Evolutionary conservation across 2,888 invertebrate genomes (phyloP), one percentile per base, ranked within the genome.

Genomic region (Pycnomerus fuliginosus): DNA sequence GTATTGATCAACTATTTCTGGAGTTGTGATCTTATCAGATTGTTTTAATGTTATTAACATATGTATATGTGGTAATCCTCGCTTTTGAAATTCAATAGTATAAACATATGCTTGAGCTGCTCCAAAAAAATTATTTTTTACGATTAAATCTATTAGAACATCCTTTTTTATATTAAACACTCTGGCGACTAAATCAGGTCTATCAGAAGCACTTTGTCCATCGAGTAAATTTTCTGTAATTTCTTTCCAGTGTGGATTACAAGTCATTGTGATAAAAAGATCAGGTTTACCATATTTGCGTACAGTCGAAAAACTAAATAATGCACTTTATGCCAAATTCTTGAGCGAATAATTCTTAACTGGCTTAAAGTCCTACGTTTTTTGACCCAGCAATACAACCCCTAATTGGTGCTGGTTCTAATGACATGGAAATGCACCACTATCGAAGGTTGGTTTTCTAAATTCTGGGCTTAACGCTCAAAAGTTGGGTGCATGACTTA

Each of bases 181-280:
- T 30, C 30, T 30, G 30, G 31, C 39, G 8, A 43, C 47, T 45
- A 53, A 7, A 20, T 67, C 69, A 3, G 68, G 69, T 24, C 71
- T 51, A 56, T 70, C 57, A 24, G 48, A 43, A 3, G 62, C 46
- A 44, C 48, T 44, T 54, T 67, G 56, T 13, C 53, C 53, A 25
- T 22, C 29, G 24, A 36, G 28, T 12, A 71, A 38, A 50, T 65
- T 62, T 34, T 64, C 59, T 16, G 25, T 30, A 10, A 73, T 70
- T 57, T 73, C 71, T 11, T 35, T 43, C 70, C 72, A 73, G 35
- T 62, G 63, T 2, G 69, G 70, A 56, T 73, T 73, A 44, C 70
- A 70, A 1, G 74, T 72, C 51, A 72, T 61, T n/a, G 72, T 73
- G 3, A 73, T 52, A 50, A 74, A 75, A 8, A 70, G 51, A 12